Percentiles rank a stretch among this genome's conserved stretches.
These are phyloP conservation scores for Perccottus glenii DNA, from an alignment of 2,113 vertebrate species.

Conservation along the genomic window DNA sequence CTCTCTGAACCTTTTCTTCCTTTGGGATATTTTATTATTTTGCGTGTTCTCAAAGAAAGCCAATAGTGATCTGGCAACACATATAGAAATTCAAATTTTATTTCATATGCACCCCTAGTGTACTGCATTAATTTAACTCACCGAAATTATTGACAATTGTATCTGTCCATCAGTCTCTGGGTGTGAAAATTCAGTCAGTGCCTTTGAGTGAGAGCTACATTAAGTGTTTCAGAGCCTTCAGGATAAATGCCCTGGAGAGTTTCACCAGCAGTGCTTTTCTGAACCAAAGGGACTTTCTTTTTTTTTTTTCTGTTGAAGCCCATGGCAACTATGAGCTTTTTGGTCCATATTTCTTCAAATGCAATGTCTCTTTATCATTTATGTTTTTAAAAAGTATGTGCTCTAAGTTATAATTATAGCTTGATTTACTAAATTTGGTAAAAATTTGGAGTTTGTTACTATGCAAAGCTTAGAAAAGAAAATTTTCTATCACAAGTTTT, in stretches of 20 bases:
- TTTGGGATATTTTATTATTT: constrained; percentile 9
- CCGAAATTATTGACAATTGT: neutral
- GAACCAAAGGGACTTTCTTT: constrained; percentile 34
- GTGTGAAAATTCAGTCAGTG: neutral
- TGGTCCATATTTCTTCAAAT: constrained; percentile 58
- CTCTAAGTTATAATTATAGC: constrained; percentile 33
- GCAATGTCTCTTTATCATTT: constrained; percentile 50
- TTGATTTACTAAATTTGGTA: constrained; percentile 4
- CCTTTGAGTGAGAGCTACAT: constrained; percentile 12
- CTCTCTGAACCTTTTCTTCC: constrained; percentile 5
- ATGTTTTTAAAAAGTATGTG: constrained; percentile 40
- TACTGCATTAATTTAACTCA: neutral
- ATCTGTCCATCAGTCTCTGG: neutral
- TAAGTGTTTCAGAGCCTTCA: constrained; percentile 28
- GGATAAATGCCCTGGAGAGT: constrained; percentile 58
- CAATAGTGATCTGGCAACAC: neutral
- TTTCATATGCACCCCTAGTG: neutral
- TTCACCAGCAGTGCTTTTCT: constrained; percentile 39
- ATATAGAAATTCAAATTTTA: neutral
- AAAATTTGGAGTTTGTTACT: too few species aligned
- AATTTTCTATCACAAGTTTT: too few species aligned
- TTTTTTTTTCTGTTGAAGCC: constrained; percentile 46
- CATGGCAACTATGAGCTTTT: constrained; percentile 58
- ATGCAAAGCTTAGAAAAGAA: too few species aligned
- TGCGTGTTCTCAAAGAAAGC: constrained; percentile 4